Evolutionary conservation across 2,113 vertebrate genomes (phyloP), one percentile per base, ranked within the genome.

Genomic region (Malurus cyaneus): DNA sequence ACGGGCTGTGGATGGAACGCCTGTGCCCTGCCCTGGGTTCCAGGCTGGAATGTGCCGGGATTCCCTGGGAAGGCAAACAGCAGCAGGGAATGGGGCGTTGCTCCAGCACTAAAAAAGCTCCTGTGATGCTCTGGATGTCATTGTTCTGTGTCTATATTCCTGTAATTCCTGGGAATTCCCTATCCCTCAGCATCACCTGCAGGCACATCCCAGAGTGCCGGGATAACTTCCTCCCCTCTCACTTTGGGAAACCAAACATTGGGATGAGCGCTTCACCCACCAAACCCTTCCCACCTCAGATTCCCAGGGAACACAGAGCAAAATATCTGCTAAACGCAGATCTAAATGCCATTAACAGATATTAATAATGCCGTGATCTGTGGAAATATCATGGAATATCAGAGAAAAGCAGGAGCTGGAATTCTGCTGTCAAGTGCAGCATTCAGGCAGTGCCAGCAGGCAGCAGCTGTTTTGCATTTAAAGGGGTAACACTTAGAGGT

Each of bases 381-480:
- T 26, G 88, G 39, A 39, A 39, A 39, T 39, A 39, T 11, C 39
- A 39, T 39, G 39, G 39, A 39, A 39, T 39, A 67, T 60, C 65
- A 86, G 79, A 89, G 57, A 70, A 91, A 96, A 89, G 34, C 29
- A 47, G 73, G 76, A 64, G 80, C 60, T 94, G 94, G 94, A 96
- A 93, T 96, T 90, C 91, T 89, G 80, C 73, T 25, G 52, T 92
- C 61, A 86, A 92, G 89, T 67, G 92, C 39, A 85, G 91, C 59
- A 60, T 49, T 85, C 91, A 57, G 25, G 86, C 78, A 79, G 60
- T 89, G 77, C 80, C 90, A 93, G 86, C 42, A 87, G 44, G 39
- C 79, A 89, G 76, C 86, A 94, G 94, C 93, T 96, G 88, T 76
- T 89, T 95, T 84, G 66, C 39, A 69, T 93, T 84, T 89, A 70